phyloP scores from a whole-genome alignment of 2,113 vertebrate genomes.

The Microcebus ravelobensis region DNA sequence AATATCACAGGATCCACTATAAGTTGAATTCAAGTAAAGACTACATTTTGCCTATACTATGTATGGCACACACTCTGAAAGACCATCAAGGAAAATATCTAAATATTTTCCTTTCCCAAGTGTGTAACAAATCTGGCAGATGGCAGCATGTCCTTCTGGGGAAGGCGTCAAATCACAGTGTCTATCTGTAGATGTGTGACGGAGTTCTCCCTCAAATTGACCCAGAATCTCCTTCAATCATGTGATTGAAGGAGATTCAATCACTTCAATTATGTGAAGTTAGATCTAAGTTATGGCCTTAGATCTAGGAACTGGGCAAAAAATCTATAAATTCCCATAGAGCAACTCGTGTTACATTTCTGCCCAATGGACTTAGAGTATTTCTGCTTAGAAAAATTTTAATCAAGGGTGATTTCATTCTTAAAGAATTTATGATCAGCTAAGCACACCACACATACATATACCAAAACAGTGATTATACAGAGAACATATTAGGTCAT shows the following conservation, averaged over 20 bases:
- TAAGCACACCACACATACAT: background rate
- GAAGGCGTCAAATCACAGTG: background rate
- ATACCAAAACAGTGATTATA: background rate
- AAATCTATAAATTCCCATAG: background rate
- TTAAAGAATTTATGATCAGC: background rate
- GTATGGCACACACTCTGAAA: background rate
- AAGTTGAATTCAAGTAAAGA: background rate
- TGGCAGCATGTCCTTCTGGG: background rate
- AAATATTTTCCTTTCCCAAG: background rate
- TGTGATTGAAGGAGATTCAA: no score
- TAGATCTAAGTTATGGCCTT: background rate
- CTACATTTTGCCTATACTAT: background rate
- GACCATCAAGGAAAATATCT: background rate
- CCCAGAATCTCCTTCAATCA: background rate
- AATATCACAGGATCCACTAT: background rate
- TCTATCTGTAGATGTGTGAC: background rate
- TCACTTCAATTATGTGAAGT: background rate
- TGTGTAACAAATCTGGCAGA: background rate
- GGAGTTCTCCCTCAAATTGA: background rate
- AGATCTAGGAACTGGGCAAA: background rate
- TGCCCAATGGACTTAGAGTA: background rate
- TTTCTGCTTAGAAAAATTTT: background rate
- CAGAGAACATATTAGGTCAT: background rate
- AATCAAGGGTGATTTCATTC: background rate
- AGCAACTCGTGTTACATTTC: background rate